Base-by-base conservation (phyloP, 2,888 invertebrate genomes). In the Leucophenga montana region DNA sequence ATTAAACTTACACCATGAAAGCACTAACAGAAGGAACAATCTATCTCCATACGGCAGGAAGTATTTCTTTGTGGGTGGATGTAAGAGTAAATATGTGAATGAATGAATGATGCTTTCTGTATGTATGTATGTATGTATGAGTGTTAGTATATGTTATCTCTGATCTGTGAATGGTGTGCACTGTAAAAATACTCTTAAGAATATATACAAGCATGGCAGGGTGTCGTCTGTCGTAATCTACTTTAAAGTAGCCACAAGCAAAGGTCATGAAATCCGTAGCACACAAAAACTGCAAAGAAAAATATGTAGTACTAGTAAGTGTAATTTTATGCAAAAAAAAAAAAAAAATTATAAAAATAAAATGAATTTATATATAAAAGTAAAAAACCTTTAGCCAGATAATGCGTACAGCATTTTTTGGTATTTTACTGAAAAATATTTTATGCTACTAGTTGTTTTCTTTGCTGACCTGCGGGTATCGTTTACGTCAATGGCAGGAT, bases 281-380 rank as follows among this genome's bases (percentile, higher is more conserved):
- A 59, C 11, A 5, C 4, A 39, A 39, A 39, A 39, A 39, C 39
- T 39, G 9, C 11, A 39, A 39, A 39, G 39, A 39, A 39, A 39
- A 39, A 39, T 39, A 39, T 39, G 39, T 39, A 11, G 39, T 39
- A 80, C 4, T 39, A 11, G 39, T 39, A 80, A 79, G 78, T 78
- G 79, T 80, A 81, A 81, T 82, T 79, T 82, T 81, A 81, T 81
- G 80, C 82, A 78, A 82, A 82, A 75, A 73, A 75, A 80, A 78
- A 78, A n/a, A n/a, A 53, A 53, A 16, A 11, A 18, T 33, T 33
- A 33, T 33, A 33, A 33, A 33, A 33, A 33, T 33, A 8, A 33
- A 5, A 33, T 33, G n/a, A 5, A 33, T 33, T 33, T 8, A 33
- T 33, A 33, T 33, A 33, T 8, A 59, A n/a, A 39, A 56, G 13